Base-by-base conservation (phyloP, 2,888 invertebrate genomes). In the Leptinotarsa haldemani region DNA sequence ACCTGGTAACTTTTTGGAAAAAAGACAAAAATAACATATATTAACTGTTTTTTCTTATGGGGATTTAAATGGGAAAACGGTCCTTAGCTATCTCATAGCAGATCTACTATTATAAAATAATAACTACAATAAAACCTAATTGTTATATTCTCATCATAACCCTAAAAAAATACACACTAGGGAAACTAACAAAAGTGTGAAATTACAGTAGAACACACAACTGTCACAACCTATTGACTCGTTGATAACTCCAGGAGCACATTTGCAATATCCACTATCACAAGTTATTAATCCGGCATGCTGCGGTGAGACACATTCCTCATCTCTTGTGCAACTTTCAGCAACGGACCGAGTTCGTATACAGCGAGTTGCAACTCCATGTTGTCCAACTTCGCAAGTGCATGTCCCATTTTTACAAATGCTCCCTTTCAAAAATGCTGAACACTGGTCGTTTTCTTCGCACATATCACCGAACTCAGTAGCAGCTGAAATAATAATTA, bases 401-500 rank as follows among this genome's bases (percentile, higher is more conserved):
- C 87, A 87, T 30, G 70, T 80, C 1, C 80, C 79, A 13, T 78
- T 73, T 12, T 40, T 69, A 72, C 86, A 86, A 40, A 82, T 76
- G 15, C 83, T 81, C 47, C 81, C 80, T 48, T 70, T 74, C 7
- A 87, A 76, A 75, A 82, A 84, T 70, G 82, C 82, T 3, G 83
- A 83, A 71, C 87, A 87, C 74, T 87, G 87, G 12, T 78, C 80
- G 65, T 84, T 79, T 77, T 86, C 86, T 9, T 79, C 80, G 70
- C 87, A 87, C 13, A 77, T 65, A 16, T 86, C 85, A 4, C 79
- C 83, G 70, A 87, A 83, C 25, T 79, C 73, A 47, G 82, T 83
- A 1, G 86, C 87, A 65, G 84, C 87, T 87, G 75, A 77, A 82
- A 83, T 15, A 71, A 20, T 25, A 30, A 64, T 18, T 15, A 16